These are phyloP conservation scores for Drosophila anomelani DNA, from an alignment of 2,888 invertebrate species.

Conservation along the genomic window DNA sequence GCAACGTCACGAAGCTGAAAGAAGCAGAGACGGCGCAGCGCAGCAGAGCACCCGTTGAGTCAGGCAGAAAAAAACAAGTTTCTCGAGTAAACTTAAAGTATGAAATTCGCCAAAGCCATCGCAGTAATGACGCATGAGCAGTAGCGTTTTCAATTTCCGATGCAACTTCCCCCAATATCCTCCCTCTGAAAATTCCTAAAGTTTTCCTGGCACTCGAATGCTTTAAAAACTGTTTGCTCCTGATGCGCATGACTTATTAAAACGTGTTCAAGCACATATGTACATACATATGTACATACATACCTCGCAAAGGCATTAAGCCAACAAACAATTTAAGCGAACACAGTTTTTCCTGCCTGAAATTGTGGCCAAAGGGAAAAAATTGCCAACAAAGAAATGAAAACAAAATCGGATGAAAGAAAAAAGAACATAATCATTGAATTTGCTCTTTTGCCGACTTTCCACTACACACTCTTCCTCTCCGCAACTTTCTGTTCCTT, in stretches of 20 bases:
- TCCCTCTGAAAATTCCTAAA: slow-evolving; percentile 40
- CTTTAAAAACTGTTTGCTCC: slow-evolving; percentile 67
- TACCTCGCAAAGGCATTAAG: slow-evolving; percentile 12
- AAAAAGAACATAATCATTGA: slow-evolving; percentile 47
- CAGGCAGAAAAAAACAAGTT: slow-evolving; percentile 41
- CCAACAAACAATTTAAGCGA: slow-evolving; percentile 80
- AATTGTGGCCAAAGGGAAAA: slow-evolving; percentile 68
- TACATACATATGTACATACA: background rate
- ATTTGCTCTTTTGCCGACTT: slow-evolving; percentile 43
- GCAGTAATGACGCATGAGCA: slow-evolving; percentile 37
- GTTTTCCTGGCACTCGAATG: slow-evolving; percentile 54
- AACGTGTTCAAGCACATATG: slow-evolving; percentile 39
- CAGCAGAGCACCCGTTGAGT: slow-evolving; percentile 36
- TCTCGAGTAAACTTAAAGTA: slow-evolving; percentile 21
- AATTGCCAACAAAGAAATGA: slow-evolving; percentile 40
- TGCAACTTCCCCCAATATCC: slow-evolving; percentile 19
- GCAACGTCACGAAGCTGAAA: slow-evolving; percentile 26
- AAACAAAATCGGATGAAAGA: slow-evolving; percentile 41
- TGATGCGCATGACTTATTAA: slow-evolving; percentile 48
- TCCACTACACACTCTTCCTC: slow-evolving; percentile 12
- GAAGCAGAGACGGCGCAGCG: slow-evolving; percentile 7
- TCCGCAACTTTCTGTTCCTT: slow-evolving; percentile 39
- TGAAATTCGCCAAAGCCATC: slow-evolving; percentile 34
- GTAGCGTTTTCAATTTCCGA: slow-evolving; percentile 22
- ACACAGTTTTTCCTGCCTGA: slow-evolving; percentile 73